Conservation (phyloP, 2,888 invertebrate genomes). For the Oscheius myriophilus region DNA sequence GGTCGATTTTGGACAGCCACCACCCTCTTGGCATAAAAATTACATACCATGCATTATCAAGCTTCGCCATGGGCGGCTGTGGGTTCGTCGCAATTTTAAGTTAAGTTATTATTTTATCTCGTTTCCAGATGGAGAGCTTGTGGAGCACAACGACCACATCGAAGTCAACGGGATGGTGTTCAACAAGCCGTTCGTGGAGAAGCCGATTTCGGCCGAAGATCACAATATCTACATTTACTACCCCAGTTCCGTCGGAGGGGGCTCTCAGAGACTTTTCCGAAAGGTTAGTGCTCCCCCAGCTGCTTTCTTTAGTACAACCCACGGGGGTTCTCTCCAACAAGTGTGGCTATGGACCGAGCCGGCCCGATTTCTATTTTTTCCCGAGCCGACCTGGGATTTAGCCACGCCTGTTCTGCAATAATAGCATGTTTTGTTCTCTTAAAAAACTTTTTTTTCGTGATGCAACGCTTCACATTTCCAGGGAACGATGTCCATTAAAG, state of each 20-base stretch:
- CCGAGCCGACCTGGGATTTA: too few relatives aligned
- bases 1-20: too few relatives aligned
- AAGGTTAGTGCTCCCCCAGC: too few relatives aligned
- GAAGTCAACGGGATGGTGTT: conserved; percentile 70
- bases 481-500: conserved; percentile 56
- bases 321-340: not conserved
- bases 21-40: not conserved
- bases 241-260: conserved; percentile 95
- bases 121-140: conserved; percentile 47
- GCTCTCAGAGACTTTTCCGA: conserved; percentile 94
- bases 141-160: conserved; percentile 65
- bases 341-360: too few relatives aligned
- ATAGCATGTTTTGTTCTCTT: too few relatives aligned
- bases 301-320: not conserved
- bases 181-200: conserved; percentile 92
- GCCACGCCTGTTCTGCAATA: too few relatives aligned
- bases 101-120: not conserved
- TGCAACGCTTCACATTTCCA: conserved; percentile 29
- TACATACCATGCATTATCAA: too few relatives aligned
- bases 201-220: conserved; percentile 98
- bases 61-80: too few relatives aligned
- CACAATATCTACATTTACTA: conserved; percentile 99
- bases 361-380: too few relatives aligned
- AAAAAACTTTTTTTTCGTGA: too few relatives aligned
- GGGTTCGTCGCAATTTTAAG: too few relatives aligned